Percentiles rank a stretch among this genome's conserved stretches.
These are phyloP conservation scores for Champsocephalus esox DNA, from an alignment of 2,797 vertebrate genomes.

Conservation along the genomic window DNA sequence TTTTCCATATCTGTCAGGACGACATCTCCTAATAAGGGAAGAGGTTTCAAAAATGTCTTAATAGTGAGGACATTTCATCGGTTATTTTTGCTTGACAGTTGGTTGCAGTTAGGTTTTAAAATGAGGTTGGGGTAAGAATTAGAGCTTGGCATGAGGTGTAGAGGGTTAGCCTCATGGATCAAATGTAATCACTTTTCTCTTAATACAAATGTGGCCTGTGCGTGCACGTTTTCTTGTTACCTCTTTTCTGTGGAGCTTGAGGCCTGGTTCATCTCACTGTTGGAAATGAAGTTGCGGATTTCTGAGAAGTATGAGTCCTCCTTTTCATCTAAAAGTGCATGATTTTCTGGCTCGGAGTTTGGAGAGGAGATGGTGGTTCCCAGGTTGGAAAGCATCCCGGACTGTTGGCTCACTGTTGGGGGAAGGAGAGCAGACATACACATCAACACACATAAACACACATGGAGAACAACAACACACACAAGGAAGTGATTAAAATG, in stretches of 20 bases:
- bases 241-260: conserved; percentile 93
- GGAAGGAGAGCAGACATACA: conserved; percentile 51
- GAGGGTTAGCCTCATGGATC: conserved; percentile 24
- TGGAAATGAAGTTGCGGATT: conserved; percentile 99
- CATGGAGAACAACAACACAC: conserved; percentile 25
- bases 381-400: conserved; percentile 95
- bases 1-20: conserved; percentile 3
- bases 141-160: conserved; percentile 7
- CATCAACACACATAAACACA: conserved; percentile 40
- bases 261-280: conserved; percentile 95
- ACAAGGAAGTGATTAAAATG: conserved; percentile 44
- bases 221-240: conserved; percentile 74
- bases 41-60: conserved; percentile 4
- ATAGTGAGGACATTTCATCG: conserved; percentile 1
- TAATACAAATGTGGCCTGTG: conserved; percentile 26
- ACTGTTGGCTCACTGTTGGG: conserved; percentile 91
- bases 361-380: conserved; percentile 96
- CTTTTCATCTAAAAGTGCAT: conserved; percentile 99
- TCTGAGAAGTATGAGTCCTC: conserved; percentile 99
- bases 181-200: conserved; percentile 42
- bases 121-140: conserved; percentile 8
- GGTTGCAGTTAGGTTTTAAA: conserved; percentile 9
- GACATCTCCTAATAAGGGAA: background rate
- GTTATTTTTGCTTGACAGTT: conserved; percentile 23
- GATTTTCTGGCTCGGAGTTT: conserved; percentile 98